phyloP scores from a whole-genome alignment of 1,140 invertebrate species.

The Apis florea region DNA sequence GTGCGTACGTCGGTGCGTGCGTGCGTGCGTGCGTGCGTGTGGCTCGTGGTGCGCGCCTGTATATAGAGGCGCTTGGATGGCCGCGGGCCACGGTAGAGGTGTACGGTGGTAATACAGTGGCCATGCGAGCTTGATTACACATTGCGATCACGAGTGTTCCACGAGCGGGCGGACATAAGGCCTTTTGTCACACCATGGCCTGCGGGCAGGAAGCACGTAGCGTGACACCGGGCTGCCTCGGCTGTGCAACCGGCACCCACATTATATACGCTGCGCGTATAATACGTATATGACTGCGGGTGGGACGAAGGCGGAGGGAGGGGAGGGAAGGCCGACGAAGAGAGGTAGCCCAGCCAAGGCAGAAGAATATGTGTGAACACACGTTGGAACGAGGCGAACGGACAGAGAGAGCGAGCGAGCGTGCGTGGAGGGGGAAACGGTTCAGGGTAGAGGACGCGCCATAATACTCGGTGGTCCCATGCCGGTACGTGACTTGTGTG shows the following conservation, averaged over 20 bases:
- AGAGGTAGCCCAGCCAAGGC: not conserved
- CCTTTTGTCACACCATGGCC: conserved; percentile 77
- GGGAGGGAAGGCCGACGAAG: not conserved
- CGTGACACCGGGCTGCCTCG: conserved; percentile 74
- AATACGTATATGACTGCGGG: conserved; percentile 63
- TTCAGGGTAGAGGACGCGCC: conserved; percentile 62
- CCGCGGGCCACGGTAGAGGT: conserved; percentile 60
- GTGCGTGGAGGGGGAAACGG: conserved; percentile 2
- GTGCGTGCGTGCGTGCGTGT: not conserved
- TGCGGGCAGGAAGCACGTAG: conserved; percentile 80
- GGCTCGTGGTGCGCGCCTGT: conserved; percentile 16
- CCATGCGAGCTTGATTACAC: conserved; percentile 77
- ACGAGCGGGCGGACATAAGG: conserved; percentile 75
- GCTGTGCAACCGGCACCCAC: conserved; percentile 68
- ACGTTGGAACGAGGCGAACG: not conserved
- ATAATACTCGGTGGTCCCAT: conserved; percentile 73
- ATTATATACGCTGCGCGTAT: conserved; percentile 72
- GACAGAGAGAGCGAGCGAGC: not conserved
- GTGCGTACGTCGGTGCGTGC: not conserved
- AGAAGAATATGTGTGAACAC: not conserved
- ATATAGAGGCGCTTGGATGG: conserved; percentile 34
- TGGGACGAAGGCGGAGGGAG: not conserved
- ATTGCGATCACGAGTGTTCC: conserved; percentile 79
- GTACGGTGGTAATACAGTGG: conserved; percentile 71
- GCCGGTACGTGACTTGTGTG: conserved; percentile 73